phyloP scores from a whole-genome alignment of 2,113 vertebrate species.

The Climacteris rufus region DNA sequence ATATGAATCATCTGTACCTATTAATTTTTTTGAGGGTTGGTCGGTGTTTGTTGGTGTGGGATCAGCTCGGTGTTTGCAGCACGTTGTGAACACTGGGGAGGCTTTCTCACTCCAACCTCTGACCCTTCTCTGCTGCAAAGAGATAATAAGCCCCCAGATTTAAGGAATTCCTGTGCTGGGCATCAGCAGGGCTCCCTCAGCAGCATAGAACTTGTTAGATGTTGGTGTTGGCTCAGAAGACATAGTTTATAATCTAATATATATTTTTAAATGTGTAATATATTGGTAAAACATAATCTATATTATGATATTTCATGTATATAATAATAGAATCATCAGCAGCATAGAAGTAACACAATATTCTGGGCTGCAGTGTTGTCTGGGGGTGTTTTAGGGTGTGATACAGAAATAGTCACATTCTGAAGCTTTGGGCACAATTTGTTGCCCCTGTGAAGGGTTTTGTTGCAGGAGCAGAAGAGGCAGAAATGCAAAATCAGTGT shows the following conservation, averaged over 20 bases:
- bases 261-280: neutral
- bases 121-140: neutral
- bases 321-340: neutral
- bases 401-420: neutral
- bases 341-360: neutral
- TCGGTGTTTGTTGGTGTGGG: neutral
- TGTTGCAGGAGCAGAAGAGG: neutral
- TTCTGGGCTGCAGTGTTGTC: neutral
- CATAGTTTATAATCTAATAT: rapidly evolving
- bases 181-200: neutral
- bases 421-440: neutral
- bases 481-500: neutral
- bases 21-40: neutral
- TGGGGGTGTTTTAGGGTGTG: neutral
- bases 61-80: neutral
- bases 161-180: neutral
- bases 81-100: rapidly evolving
- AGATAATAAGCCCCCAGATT: neutral
- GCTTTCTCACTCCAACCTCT: neutral
- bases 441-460: neutral
- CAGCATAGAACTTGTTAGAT: neutral
- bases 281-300: rapidly evolving
- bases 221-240: neutral
- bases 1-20: rapidly evolving
- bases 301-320: neutral